phyloP scores from a whole-genome alignment of 2,797 vertebrate genomes.

The Parambassis ranga region DNA sequence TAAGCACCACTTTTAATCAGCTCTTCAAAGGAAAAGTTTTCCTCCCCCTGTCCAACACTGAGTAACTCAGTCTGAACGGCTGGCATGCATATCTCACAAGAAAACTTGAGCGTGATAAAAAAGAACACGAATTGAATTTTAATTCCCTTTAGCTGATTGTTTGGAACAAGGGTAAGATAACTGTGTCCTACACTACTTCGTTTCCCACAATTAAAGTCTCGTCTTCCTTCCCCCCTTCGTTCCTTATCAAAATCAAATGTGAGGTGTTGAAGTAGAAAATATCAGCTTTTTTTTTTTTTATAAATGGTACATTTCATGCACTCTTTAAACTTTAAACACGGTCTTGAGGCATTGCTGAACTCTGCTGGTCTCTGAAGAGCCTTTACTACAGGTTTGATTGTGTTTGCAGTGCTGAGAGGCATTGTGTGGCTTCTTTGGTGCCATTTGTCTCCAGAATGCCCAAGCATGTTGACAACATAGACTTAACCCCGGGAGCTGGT shows the following conservation, averaged over 20 bases:
- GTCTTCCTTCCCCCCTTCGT: slow-evolving; percentile 2
- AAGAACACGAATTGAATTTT: slow-evolving; percentile 23
- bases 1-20: slow-evolving; percentile 18
- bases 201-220: slow-evolving; percentile 37
- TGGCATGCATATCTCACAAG: slow-evolving; percentile 12
- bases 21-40: slow-evolving; percentile 36
- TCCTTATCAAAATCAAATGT: slow-evolving; percentile 42
- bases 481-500: slow-evolving; percentile 64
- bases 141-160: slow-evolving; percentile 3
- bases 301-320: background rate
- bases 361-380: background rate
- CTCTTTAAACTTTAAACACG: slow-evolving; percentile 16
- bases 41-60: slow-evolving; percentile 11
- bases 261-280: background rate
- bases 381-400: background rate
- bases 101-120: slow-evolving; percentile 47
- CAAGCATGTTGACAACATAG: slow-evolving; percentile 72
- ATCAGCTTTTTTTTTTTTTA: slow-evolving; percentile 10
- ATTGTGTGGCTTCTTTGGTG: slow-evolving; percentile 39
- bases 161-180: slow-evolving; percentile 37
- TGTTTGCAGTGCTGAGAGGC: slow-evolving; percentile 31
- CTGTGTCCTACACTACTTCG: slow-evolving; percentile 17
- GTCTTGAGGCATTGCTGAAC: background rate
- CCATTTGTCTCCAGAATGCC: slow-evolving; percentile 70
- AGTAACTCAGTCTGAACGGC: slow-evolving; percentile 13